Percentiles rank a stretch among this genome's conserved stretches.
Evolutionary conservation across 2,113 vertebrate genomes (phyloP).

Genomic region (Poeciliopsis occidentalis): DNA sequence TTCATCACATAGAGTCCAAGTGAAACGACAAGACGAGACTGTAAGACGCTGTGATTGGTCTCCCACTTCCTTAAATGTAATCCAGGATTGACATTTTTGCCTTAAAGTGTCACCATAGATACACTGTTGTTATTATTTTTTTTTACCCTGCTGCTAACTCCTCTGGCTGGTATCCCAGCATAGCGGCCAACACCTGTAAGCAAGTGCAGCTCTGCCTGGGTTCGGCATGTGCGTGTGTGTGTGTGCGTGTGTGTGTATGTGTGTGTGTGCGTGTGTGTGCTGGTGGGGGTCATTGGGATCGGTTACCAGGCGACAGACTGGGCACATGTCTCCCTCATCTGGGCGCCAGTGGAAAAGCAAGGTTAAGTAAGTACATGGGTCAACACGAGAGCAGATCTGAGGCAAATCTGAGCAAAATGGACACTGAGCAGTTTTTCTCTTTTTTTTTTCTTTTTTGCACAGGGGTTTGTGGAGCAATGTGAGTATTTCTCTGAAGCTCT

Average conservation of each 20-base stretch:
- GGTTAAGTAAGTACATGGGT: slow-evolving; percentile 82
- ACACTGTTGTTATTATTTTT: neutral
- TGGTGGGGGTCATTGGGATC: slow-evolving; percentile 70
- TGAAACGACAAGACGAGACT: neutral
- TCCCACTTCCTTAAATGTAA: neutral
- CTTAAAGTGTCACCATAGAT: neutral
- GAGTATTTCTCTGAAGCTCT: slow-evolving; percentile 35
- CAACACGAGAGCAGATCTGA: slow-evolving; percentile 56
- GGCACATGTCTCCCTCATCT: slow-evolving; percentile 78
- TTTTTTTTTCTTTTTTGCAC: neutral
- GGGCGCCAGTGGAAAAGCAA: slow-evolving; percentile 76
- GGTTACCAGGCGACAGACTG: slow-evolving; percentile 71
- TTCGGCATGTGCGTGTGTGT: slow-evolving; percentile 7
- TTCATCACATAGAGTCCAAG: too few species aligned
- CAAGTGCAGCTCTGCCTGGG: slow-evolving; percentile 68
- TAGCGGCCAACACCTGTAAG: slow-evolving; percentile 55
- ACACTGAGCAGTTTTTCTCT: slow-evolving; percentile 47
- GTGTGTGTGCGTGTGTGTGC: too few species aligned
- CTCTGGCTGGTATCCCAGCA: slow-evolving; percentile 30
- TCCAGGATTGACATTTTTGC: neutral
- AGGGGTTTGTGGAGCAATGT: slow-evolving; percentile 29
- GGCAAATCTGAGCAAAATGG: slow-evolving; percentile 54
- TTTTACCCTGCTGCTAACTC: neutral
- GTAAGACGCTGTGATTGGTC: slow-evolving; percentile 30
- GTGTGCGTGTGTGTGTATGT: too few species aligned